Conservation (phyloP, 1,140 invertebrate species). For the Leptinotarsa undecemlineata region DNA sequence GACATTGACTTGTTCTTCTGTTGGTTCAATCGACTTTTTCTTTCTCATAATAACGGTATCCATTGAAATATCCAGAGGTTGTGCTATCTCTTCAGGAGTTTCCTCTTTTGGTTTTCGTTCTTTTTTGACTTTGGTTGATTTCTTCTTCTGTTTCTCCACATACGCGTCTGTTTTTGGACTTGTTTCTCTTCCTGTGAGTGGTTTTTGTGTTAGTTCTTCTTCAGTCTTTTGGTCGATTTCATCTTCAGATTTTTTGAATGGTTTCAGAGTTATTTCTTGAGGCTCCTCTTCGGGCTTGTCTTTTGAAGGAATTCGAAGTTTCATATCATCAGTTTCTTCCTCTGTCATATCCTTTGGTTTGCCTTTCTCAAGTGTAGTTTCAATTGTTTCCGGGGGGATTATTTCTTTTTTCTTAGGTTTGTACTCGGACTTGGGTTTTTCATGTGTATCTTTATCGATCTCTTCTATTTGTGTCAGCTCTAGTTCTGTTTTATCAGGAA, state of each 20-base stretch:
- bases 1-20: too few species aligned
- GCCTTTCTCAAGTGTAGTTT: conserved; percentile 60
- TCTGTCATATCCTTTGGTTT: conserved; percentile 59
- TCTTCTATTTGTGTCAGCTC: conserved; percentile 24
- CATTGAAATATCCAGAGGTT: too few species aligned
- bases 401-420: conserved; percentile 42
- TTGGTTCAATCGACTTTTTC: too few species aligned
- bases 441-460: conserved; percentile 4
- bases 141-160: conserved; percentile 37
- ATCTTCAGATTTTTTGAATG: conserved; percentile 57
- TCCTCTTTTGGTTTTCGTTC: too few species aligned
- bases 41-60: too few species aligned
- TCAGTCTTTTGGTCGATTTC: conserved; percentile 43
- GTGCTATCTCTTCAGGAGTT: too few species aligned
- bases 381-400: not conserved
- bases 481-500: conserved; percentile 46
- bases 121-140: too few species aligned
- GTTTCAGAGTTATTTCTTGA: conserved; percentile 60
- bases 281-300: conserved; percentile 60
- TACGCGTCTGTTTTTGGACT: conserved; percentile 16
- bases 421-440: conserved; percentile 33
- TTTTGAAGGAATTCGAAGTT: conserved; percentile 61
- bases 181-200: conserved; percentile 29
- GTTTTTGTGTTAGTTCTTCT: conserved; percentile 38
- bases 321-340: conserved; percentile 60